Conservation (phyloP, 92 coral and sea anemone genomes). For the Plumapathes pennacea region DNA sequence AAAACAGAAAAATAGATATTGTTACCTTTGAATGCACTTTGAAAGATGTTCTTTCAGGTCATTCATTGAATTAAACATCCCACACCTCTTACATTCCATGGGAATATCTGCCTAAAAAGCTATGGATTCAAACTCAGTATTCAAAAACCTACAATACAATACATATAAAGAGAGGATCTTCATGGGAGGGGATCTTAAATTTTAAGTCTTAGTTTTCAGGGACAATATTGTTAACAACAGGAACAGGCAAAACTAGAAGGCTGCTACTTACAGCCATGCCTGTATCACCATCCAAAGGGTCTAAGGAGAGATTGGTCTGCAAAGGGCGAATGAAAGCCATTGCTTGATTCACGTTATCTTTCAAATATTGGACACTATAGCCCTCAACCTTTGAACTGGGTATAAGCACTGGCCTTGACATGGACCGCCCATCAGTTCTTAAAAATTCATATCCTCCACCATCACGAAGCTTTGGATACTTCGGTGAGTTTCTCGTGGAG, state of each 20-base stretch:
- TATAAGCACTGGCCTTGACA: slow-evolving; percentile 6
- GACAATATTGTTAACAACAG: too few species aligned
- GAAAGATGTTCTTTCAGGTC: slow-evolving; percentile 5
- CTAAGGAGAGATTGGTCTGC: slow-evolving; percentile 11
- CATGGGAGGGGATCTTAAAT: slow-evolving; percentile 2
- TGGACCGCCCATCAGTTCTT: slow-evolving; percentile 21
- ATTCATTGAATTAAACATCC: slow-evolving; percentile 6
- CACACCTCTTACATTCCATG: slow-evolving; percentile 6
- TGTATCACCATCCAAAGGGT: slow-evolving; percentile 5
- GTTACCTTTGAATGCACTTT: slow-evolving; percentile 7
- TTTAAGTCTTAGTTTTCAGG: too few species aligned
- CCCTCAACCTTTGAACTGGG: slow-evolving; percentile 24
- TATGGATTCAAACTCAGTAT: slow-evolving; percentile 2
- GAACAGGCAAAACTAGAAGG: too few species aligned
- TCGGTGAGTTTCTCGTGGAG: slow-evolving; percentile 13
- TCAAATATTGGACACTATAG: slow-evolving; percentile 13
- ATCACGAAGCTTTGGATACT: slow-evolving; percentile 18
- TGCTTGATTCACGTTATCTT: slow-evolving; percentile 19
- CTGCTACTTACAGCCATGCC: neutral
- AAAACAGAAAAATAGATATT: too few species aligned
- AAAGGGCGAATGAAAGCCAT: slow-evolving; percentile 6
- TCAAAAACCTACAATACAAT: neutral
- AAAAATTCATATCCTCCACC: slow-evolving; percentile 19
- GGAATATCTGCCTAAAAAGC: slow-evolving; percentile 13
- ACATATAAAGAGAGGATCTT: slow-evolving; percentile 2